Percentiles rank a stretch among this genome's conserved stretches.
Conservation (phyloP, 2,113 vertebrate species). For the Xenopus borealis region DNA sequence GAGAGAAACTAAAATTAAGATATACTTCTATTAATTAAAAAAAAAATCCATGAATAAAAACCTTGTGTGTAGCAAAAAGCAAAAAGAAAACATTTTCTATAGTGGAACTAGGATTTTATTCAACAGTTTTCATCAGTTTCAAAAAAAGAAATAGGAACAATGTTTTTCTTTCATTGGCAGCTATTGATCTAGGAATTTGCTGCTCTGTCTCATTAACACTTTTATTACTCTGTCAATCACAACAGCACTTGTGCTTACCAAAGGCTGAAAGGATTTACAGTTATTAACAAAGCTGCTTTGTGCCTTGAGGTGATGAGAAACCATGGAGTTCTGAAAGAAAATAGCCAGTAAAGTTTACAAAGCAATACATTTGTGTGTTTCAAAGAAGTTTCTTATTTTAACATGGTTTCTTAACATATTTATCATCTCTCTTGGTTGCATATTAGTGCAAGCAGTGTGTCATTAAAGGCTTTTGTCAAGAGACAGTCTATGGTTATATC, state of each 20-base stretch:
- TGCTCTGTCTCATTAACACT: slow-evolving; percentile 71
- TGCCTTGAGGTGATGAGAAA: slow-evolving; percentile 62
- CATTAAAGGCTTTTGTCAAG: no score
- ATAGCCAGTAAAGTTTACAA: slow-evolving; percentile 13
- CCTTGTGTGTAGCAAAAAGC: neutral
- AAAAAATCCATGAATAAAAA: neutral
- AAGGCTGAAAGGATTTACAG: slow-evolving; percentile 66
- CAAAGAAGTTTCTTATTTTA: slow-evolving; percentile 10
- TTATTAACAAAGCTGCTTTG: slow-evolving; percentile 69
- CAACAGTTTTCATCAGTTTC: slow-evolving; percentile 57
- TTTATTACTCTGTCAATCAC: slow-evolving; percentile 76
- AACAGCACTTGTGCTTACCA: slow-evolving; percentile 57
- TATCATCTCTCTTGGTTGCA: no score
- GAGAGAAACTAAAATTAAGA: neutral
- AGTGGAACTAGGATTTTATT: slow-evolving; percentile 42
- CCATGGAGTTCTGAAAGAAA: slow-evolving; percentile 50
- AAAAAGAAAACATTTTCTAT: slow-evolving; percentile 6
- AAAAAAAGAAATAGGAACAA: slow-evolving; percentile 63
- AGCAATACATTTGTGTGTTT: slow-evolving; percentile 19
- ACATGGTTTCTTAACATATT: no score
- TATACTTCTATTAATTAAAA: neutral
- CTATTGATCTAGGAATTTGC: slow-evolving; percentile 66
- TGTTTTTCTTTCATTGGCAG: slow-evolving; percentile 69
- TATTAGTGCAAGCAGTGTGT: no score
- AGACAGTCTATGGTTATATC: no score